Evolutionary conservation across 2,888 invertebrate genomes (phyloP).

Genomic region (Gortyna flavago): DNA sequence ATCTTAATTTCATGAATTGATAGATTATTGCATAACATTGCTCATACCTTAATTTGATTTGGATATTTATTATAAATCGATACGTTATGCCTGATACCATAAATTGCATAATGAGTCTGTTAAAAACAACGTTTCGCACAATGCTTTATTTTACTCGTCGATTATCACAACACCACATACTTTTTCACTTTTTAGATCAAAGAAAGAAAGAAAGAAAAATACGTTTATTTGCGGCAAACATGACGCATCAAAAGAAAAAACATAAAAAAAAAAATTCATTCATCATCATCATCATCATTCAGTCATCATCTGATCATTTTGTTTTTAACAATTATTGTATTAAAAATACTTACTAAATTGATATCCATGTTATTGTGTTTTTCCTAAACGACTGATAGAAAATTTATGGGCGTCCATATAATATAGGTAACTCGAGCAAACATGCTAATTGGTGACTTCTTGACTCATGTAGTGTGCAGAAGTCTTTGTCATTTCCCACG

Average conservation of each 20-base stretch:
- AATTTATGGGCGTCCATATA: conserved; percentile 45
- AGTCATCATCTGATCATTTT: too few species aligned
- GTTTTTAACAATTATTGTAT: conserved; percentile 9
- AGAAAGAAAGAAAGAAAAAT: too few species aligned
- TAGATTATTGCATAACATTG: conserved; percentile 46
- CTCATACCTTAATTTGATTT: conserved; percentile 23
- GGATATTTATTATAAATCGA: conserved; percentile 26
- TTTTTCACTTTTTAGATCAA: not conserved
- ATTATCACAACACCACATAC: not conserved
- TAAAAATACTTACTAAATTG: conserved; percentile 66
- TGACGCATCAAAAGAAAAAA: too few species aligned
- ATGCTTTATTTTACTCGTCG: not conserved
- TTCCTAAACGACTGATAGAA: conserved; percentile 61
- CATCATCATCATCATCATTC: too few species aligned
- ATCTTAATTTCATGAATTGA: conserved; percentile 45
- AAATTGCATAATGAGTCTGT: not conserved
- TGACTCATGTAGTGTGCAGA: conserved; percentile 40
- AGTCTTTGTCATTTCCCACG: conserved; percentile 19
- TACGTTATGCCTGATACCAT: not conserved
- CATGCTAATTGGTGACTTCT: conserved; percentile 69
- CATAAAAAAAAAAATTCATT: too few species aligned
- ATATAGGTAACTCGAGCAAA: conserved; percentile 57
- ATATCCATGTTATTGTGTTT: conserved; percentile 67
- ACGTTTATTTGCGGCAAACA: too few species aligned
- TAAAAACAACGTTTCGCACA: not conserved